Evolutionary conservation across 2,888 invertebrate species (phyloP).

Genomic region (Ctena decussata): DNA sequence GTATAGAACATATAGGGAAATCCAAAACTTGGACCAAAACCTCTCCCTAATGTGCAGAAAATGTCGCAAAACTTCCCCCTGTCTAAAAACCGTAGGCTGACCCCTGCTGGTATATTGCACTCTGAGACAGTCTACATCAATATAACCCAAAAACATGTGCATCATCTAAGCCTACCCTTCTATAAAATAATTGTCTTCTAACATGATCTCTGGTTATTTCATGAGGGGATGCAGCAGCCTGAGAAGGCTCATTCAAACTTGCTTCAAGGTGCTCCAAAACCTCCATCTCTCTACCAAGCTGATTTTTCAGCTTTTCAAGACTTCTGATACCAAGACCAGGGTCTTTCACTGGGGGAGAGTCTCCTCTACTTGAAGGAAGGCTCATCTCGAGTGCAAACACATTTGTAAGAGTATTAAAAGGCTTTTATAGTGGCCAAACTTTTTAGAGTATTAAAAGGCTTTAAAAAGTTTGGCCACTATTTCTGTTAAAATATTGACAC

Average conservation of each 20-base stretch:
- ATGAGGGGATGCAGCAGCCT: not conserved
- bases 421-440: not conserved
- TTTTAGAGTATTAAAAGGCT: slow-evolving; percentile 24
- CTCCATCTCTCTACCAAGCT: slow-evolving; percentile 32
- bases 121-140: too few species aligned
- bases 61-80: too few species aligned
- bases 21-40: too few species aligned
- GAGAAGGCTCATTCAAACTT: not conserved
- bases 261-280: slow-evolving; percentile 35
- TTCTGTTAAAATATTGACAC: not conserved
- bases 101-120: too few species aligned
- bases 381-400: slow-evolving; percentile 57
- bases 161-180: not conserved
- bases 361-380: slow-evolving; percentile 41
- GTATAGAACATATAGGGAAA: too few species aligned
- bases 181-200: not conserved
- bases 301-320: slow-evolving; percentile 29
- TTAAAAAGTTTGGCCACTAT: too few species aligned
- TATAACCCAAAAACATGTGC: not conserved
- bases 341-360: slow-evolving; percentile 71
- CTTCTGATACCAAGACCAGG: slow-evolving; percentile 45
- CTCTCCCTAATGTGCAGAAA: too few species aligned
- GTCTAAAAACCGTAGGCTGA: too few species aligned
- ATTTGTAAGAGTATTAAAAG: not conserved
- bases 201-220: not conserved